phyloP scores from a whole-genome alignment of 2,113 vertebrate genomes.

The Fulica atra region DNA sequence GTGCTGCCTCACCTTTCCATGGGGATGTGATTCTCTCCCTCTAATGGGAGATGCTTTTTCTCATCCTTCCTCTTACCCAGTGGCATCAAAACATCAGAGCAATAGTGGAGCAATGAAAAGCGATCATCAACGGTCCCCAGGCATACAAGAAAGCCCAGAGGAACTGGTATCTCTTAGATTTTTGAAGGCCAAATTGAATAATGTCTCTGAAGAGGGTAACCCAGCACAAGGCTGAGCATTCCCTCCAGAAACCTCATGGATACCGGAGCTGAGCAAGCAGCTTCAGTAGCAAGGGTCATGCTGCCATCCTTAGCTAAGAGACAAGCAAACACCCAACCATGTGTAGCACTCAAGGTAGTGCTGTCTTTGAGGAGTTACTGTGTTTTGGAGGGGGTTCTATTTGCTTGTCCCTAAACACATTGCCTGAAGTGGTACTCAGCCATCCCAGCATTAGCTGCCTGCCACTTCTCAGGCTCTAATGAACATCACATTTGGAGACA shows the following conservation, averaged over 20 bases:
- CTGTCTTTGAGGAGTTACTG: not conserved
- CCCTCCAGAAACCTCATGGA: fast-evolving
- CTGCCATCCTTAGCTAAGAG: not conserved
- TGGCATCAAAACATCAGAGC: not conserved
- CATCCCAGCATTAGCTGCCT: not conserved
- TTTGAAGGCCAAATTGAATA: not conserved
- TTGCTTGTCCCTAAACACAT: not conserved
- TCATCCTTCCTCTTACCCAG: not conserved
- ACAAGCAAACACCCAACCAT: not conserved
- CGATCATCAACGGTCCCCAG: not conserved
- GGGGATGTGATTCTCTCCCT: not conserved
- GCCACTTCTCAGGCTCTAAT: not conserved
- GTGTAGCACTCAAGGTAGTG: not conserved
- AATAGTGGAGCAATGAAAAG: not conserved
- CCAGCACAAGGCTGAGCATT: not conserved
- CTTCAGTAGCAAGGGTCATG: not conserved
- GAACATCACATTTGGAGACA: not conserved
- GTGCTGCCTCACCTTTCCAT: not conserved
- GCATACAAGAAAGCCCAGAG: not conserved
- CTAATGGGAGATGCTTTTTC: not conserved
- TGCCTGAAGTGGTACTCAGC: not conserved
- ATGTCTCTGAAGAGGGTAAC: not conserved
- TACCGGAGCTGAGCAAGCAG: not conserved
- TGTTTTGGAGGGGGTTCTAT: not conserved
- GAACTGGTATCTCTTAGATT: not conserved